These are phyloP conservation scores for Pseudopleuronectes americanus DNA, from an alignment of 2,797 vertebrate genomes.

Conservation along the genomic window DNA sequence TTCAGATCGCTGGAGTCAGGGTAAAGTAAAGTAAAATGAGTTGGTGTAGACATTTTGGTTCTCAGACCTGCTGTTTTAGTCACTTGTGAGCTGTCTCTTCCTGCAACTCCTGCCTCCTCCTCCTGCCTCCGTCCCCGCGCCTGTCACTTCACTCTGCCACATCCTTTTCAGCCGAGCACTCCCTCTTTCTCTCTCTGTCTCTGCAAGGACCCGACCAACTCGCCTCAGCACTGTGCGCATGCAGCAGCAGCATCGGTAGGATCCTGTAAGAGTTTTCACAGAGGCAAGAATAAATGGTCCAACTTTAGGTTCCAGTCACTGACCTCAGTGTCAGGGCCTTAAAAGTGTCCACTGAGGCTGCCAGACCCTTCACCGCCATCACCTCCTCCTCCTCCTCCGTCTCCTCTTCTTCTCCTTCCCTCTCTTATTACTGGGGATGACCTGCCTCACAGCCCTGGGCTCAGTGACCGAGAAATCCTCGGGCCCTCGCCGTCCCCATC, in stretches of 20 bases:
- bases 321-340: constrained; percentile 56
- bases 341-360: constrained; percentile 38
- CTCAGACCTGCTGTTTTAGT: constrained; percentile 67
- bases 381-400: constrained; percentile 10
- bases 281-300: constrained; percentile 61
- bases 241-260: not conserved
- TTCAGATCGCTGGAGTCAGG: not conserved
- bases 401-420: constrained; percentile 1
- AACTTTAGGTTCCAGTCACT: constrained; percentile 70
- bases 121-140: constrained; percentile 42
- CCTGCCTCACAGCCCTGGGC: constrained; percentile 61
- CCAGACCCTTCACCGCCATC: constrained; percentile 33
- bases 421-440: constrained; percentile 67
- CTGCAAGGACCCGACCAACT: constrained; percentile 22
- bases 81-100: constrained; percentile 54
- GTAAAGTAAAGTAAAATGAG: constrained; percentile 10
- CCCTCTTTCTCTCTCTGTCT: constrained; percentile 15
- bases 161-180: constrained; percentile 61
- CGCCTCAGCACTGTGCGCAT: constrained; percentile 20
- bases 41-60: constrained; percentile 38
- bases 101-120: constrained; percentile 40
- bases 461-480: constrained; percentile 72
- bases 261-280: constrained; percentile 51
- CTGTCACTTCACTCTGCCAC: constrained; percentile 65
- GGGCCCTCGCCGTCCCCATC: constrained; percentile 35